phyloP scores from a whole-genome alignment of 1,140 invertebrate species.

The Drosophila trapezifrons region DNA sequence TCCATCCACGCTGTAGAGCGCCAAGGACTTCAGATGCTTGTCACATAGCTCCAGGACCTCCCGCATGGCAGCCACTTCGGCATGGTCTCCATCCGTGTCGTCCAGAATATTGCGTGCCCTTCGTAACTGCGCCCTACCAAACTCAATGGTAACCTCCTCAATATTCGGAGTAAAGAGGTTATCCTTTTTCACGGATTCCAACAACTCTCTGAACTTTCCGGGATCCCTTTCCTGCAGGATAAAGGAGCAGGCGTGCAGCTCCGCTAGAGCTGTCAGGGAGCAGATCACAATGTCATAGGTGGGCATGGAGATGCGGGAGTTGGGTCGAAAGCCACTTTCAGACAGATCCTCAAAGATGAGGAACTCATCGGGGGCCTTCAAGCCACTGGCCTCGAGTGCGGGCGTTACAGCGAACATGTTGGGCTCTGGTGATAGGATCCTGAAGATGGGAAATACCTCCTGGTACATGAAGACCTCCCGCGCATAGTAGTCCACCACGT shows the following conservation, averaged over 20 bases:
- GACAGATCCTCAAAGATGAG: constrained; percentile 65
- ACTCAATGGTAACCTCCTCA: constrained; percentile 58
- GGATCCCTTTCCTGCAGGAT: constrained; percentile 46
- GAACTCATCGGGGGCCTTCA: constrained; percentile 51
- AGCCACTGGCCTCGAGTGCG: constrained; percentile 24
- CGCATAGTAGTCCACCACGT: constrained; percentile 57
- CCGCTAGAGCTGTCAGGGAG: constrained; percentile 52
- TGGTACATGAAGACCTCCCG: constrained; percentile 67
- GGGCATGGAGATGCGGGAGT: constrained; percentile 48
- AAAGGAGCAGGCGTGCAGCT: constrained; percentile 65
- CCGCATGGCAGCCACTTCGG: constrained; percentile 11
- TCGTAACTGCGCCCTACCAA: constrained; percentile 59
- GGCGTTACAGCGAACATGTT: constrained; percentile 40
- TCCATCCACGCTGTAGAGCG: constrained; percentile 53
- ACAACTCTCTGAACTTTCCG: constrained; percentile 24
- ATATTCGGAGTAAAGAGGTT: constrained; percentile 59
- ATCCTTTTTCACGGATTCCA: constrained; percentile 42
- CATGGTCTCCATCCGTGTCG: not conserved
- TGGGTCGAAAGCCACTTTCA: constrained; percentile 22
- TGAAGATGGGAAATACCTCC: constrained; percentile 48
- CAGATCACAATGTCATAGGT: constrained; percentile 55
- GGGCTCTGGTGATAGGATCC: constrained; percentile 7
- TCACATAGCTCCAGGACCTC: constrained; percentile 45
- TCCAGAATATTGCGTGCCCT: constrained; percentile 40
- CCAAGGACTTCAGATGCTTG: constrained; percentile 47